Conservation (phyloP, 1,140 invertebrate genomes). For the Cecropterus lyciades region DNA sequence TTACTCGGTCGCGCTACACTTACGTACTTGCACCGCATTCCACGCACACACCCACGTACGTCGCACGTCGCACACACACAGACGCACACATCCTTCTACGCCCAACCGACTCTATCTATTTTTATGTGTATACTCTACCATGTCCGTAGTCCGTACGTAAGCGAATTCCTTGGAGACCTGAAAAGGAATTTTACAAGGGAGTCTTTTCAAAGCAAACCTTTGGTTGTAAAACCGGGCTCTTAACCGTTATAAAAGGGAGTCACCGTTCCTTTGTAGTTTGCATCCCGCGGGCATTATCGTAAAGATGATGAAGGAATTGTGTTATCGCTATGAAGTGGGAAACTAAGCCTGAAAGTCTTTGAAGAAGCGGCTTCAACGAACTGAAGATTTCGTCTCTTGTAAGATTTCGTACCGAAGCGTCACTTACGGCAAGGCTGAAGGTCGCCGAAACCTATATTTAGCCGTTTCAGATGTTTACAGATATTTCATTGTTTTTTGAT, state of each 20-base stretch:
- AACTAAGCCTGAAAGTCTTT: slow-evolving; percentile 24
- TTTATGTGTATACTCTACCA: slow-evolving; percentile 54
- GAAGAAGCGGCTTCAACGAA: slow-evolving; percentile 1
- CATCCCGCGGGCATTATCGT: slow-evolving; percentile 53
- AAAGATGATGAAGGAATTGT: slow-evolving; percentile 43
- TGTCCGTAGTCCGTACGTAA: slow-evolving; percentile 47
- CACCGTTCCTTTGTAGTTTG: slow-evolving; percentile 59
- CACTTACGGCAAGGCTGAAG: not conserved
- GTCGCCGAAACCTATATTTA: not conserved
- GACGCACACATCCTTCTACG: slow-evolving; percentile 46
- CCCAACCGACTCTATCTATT: slow-evolving; percentile 61
- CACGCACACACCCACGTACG: slow-evolving; percentile 51
- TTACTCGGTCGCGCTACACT: slow-evolving; percentile 32
- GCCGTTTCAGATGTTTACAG: too few species aligned
- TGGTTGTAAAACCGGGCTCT: slow-evolving; percentile 66
- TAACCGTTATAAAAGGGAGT: slow-evolving; percentile 62
- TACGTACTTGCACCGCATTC: slow-evolving; percentile 54
- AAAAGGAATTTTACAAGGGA: slow-evolving; percentile 80
- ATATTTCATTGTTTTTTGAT: too few species aligned
- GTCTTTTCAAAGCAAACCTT: slow-evolving; percentile 74
- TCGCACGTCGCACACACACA: slow-evolving; percentile 66
- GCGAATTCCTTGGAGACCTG: slow-evolving; percentile 74
- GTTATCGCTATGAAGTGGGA: slow-evolving; percentile 35
- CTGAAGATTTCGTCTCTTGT: not conserved
- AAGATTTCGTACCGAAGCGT: slow-evolving; percentile 1